Evolutionary conservation across 2,113 vertebrate species (phyloP), one percentile per base, ranked within the genome.

Genomic region (Mustela lutreola): DNA sequence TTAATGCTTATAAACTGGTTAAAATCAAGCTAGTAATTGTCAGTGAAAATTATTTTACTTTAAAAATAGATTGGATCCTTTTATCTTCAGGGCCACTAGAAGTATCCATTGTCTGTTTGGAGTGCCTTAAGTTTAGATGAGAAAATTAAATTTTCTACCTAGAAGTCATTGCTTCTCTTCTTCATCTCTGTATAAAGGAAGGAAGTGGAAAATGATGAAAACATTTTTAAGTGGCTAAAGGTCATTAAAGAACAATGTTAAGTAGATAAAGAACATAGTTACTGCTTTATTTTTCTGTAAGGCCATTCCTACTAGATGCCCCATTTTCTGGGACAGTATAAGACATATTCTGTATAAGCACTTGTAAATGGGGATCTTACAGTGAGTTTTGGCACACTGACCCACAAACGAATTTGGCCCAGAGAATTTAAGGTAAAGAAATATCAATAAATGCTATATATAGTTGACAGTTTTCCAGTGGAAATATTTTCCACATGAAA

Each of bases 41-140:
- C 50, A 50, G 60, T 92, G 42, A 88, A 53, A 88, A 42, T 70
- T 62, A 87, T 82, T 86, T 91, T 85, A 70, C 15, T 87, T 86
- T 82, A 76, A 95, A 70, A 48, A 65, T 75, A 90, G 18, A 48
- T 76, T 6, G 53, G 19, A 63, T 75, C 19, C 7, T 67, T 67
- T 16, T 21, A 76, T 80, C 33, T 78, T 21, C 4, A 76, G 67
- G 1, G 82, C 39, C n/a, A 42, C 7, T 26, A 65, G 50, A 82
- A 33, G 7, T 12, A 11, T 73, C 67, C 50, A 76, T 91, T 83
- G 28, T 65, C 39, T 53, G 6, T 42, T 82, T 39, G 33, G 26
- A 16, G 82, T 78, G 14, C 16, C 89, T 87, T 48, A 53, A 50
- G 9, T 87, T 94, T 94, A 82, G 71, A 45, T 83, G 50, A 92